Evolutionary conservation across 2,888 invertebrate species (phyloP).

Genomic region (Mythimna pallens): DNA sequence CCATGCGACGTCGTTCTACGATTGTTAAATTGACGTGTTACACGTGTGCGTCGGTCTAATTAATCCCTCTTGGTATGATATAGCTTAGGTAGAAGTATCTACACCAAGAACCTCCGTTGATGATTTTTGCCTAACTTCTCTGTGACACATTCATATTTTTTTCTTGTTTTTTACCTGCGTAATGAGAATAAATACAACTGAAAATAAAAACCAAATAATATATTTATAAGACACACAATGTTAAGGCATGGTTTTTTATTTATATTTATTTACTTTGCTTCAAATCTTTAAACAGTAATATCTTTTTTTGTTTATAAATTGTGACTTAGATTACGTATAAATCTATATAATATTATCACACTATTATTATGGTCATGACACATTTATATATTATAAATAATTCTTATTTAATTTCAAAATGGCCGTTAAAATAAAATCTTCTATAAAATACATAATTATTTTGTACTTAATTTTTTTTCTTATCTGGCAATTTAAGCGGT

Average conservation of each 20-base stretch:
- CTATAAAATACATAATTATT: slow-evolving; percentile 1
- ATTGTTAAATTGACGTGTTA: no score
- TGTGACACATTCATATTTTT: no score
- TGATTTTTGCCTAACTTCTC: no score
- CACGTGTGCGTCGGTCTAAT: no score
- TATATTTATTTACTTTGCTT: slow-evolving; percentile 13
- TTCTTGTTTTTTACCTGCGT: background rate
- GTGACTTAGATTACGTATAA: slow-evolving; percentile 65
- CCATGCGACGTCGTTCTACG: no score
- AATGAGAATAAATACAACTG: slow-evolving; percentile 8
- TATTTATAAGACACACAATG: slow-evolving; percentile 26
- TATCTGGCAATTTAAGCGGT: slow-evolving; percentile 9
- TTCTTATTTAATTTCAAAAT: slow-evolving; percentile 15
- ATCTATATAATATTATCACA: slow-evolving; percentile 62
- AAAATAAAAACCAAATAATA: slow-evolving; percentile 38
- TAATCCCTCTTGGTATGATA: no score
- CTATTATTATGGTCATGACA: slow-evolving; percentile 64
- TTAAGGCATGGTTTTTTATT: slow-evolving; percentile 5
- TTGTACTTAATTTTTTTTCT: slow-evolving; percentile 36
- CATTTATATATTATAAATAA: slow-evolving; percentile 41
- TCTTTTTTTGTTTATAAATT: slow-evolving; percentile 26
- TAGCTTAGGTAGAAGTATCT: no score
- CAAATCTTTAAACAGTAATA: background rate
- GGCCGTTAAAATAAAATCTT: slow-evolving; percentile 6
- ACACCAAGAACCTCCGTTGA: no score